A percentile compares a stretch with the other conserved stretches of the same genome.
phyloP scores from a whole-genome alignment of 2,113 vertebrate genomes.

The Sinocyclocheilus anophthalmus region DNA sequence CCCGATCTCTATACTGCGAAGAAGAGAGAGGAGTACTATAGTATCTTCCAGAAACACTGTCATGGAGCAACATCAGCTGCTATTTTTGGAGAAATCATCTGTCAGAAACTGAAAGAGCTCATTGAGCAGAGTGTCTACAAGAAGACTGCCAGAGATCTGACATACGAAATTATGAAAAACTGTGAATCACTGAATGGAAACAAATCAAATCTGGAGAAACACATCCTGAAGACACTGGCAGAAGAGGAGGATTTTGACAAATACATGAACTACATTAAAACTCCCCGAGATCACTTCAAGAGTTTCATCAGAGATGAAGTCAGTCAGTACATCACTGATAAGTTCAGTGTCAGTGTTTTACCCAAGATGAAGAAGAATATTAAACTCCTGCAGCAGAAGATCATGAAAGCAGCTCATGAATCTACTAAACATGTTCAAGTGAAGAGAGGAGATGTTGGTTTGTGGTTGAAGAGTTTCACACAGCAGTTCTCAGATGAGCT shows the following conservation, averaged over 20 bases:
- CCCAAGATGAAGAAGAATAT: neutral
- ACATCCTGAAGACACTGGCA: too few species aligned
- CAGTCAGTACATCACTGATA: too few species aligned
- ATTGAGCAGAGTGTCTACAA: too few species aligned
- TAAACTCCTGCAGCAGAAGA: neutral
- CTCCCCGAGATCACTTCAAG: too few species aligned
- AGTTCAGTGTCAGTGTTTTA: neutral
- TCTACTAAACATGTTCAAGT: neutral
- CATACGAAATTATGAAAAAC: too few species aligned
- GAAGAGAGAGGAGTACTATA: slow-evolving; percentile 12
- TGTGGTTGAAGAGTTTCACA: slow-evolving; percentile 6
- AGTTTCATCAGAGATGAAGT: too few species aligned
- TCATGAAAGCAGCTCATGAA: neutral
- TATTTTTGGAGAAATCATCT: slow-evolving; percentile 68
- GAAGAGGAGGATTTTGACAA: too few species aligned
- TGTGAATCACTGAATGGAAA: too few species aligned
- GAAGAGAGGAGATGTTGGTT: neutral
- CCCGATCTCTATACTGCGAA: slow-evolving; percentile 37
- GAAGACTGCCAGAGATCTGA: too few species aligned
- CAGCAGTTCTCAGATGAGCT: neutral
- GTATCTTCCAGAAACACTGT: neutral
- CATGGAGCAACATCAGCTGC: slow-evolving; percentile 63
- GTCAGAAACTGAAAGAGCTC: slow-evolving; percentile 17
- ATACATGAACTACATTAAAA: too few species aligned
- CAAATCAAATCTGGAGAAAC: too few species aligned